phyloP scores from a whole-genome alignment of 2,113 vertebrate species.

The Dasyurus viverrinus region DNA sequence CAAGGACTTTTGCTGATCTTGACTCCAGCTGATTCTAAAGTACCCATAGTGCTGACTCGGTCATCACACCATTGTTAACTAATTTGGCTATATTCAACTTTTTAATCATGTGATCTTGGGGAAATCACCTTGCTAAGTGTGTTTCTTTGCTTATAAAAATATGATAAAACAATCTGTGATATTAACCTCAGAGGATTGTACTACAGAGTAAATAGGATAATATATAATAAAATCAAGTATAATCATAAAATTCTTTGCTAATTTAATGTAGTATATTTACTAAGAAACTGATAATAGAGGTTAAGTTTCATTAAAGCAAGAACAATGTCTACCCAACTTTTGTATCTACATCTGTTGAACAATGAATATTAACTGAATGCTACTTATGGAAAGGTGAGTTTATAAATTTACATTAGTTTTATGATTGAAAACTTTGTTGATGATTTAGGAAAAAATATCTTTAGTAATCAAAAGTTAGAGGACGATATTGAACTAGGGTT shows the following conservation, averaged over 20 bases:
- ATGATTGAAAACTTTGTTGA: neutral
- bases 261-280: neutral
- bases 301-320: neutral
- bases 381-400: neutral
- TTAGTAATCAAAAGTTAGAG: neutral
- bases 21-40: too few relatives aligned
- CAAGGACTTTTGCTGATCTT: too few relatives aligned
- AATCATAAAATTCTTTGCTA: neutral
- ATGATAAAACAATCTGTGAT: neutral
- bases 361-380: neutral
- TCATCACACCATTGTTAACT: neutral
- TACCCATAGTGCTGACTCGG: too few relatives aligned
- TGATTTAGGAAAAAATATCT: neutral
- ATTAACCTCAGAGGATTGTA: neutral
- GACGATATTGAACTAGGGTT: neutral
- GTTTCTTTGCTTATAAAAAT: neutral
- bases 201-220: neutral
- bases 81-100: neutral
- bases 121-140: neutral
- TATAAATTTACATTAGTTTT: neutral
- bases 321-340: neutral
- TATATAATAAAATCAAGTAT: neutral
- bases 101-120: neutral
- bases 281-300: neutral
- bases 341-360: neutral